Evolutionary conservation across 2,797 vertebrate genomes (phyloP).

Genomic region (Pogonophryne albipinna): DNA sequence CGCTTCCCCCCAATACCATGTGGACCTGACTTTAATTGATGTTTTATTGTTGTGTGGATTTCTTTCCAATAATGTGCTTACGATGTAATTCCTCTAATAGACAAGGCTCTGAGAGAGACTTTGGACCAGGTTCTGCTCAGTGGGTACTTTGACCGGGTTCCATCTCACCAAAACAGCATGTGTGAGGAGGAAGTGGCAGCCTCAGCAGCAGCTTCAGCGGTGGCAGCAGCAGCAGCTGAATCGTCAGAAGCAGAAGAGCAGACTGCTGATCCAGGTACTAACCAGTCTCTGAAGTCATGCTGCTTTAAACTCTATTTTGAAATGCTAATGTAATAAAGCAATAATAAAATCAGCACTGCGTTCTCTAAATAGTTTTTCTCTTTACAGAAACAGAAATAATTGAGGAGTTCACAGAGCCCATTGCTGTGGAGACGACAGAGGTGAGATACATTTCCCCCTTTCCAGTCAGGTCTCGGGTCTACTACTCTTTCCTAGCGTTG

Average conservation of each 20-base stretch:
- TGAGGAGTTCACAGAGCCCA: slow-evolving; percentile 93
- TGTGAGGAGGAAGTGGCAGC: slow-evolving; percentile 82
- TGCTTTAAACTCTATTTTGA: slow-evolving; percentile 18
- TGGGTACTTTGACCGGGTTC: slow-evolving; percentile 93
- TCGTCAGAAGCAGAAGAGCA: slow-evolving; percentile 88
- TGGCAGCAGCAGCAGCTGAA: slow-evolving; percentile 52
- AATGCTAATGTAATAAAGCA: slow-evolving; percentile 22
- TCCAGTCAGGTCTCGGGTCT: neutral
- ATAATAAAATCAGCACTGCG: neutral
- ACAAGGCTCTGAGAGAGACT: slow-evolving; percentile 92
- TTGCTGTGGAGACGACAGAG: slow-evolving; percentile 95
- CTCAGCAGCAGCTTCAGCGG: neutral
- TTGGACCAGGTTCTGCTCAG: slow-evolving; percentile 94
- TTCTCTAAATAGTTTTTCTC: slow-evolving; percentile 31
- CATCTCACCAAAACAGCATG: slow-evolving; percentile 94
- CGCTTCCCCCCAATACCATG: neutral
- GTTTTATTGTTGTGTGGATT: neutral
- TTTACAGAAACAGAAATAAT: slow-evolving; percentile 89
- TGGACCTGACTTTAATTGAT: neutral
- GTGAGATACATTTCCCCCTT: slow-evolving; percentile 75
- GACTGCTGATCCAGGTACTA: slow-evolving; percentile 87
- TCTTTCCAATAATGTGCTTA: slow-evolving; percentile 10
- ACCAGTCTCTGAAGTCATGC: slow-evolving; percentile 11
- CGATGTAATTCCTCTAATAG: slow-evolving; percentile 72
- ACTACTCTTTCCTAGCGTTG: neutral